A percentile compares a stretch with the other conserved stretches of the same genome.
phyloP scores from a whole-genome alignment of 2,797 vertebrate species.

The Champsocephalus esox region DNA sequence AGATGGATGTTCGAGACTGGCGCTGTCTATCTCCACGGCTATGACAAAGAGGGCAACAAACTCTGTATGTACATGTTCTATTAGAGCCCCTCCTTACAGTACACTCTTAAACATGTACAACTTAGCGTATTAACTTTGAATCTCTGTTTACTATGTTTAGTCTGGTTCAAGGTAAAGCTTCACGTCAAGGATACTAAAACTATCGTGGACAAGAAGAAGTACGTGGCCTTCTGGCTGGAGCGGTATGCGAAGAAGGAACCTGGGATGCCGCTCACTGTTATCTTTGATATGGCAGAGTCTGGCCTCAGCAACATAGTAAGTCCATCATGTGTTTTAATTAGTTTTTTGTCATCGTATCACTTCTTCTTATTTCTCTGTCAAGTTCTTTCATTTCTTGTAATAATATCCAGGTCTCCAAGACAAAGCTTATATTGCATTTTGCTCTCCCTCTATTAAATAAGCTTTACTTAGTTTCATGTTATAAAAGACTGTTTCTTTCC shows the following conservation, averaged over 20 bases:
- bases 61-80: constrained; percentile 87
- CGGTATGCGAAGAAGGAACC: constrained; percentile 93
- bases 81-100: background rate
- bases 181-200: constrained; percentile 93
- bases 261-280: constrained; percentile 93
- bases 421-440: background rate
- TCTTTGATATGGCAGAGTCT: constrained; percentile 96
- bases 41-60: constrained; percentile 98
- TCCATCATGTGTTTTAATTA: constrained; percentile 24
- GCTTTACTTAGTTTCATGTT: background rate
- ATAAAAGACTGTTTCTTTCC: background rate
- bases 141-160: constrained; percentile 71
- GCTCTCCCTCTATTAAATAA: constrained; percentile 12
- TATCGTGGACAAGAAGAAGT: constrained; percentile 92
- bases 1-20: constrained; percentile 93
- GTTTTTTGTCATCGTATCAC: background rate
- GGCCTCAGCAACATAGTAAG: constrained; percentile 96
- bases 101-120: background rate
- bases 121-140: background rate
- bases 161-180: constrained; percentile 96
- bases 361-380: background rate
- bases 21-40: constrained; percentile 94
- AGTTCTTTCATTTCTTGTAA: background rate
- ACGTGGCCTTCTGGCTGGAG: constrained; percentile 97
- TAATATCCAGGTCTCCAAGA: background rate